These are phyloP conservation scores for Cygnus olor DNA, from an alignment of 2,797 vertebrate genomes.

Conservation along the genomic window DNA sequence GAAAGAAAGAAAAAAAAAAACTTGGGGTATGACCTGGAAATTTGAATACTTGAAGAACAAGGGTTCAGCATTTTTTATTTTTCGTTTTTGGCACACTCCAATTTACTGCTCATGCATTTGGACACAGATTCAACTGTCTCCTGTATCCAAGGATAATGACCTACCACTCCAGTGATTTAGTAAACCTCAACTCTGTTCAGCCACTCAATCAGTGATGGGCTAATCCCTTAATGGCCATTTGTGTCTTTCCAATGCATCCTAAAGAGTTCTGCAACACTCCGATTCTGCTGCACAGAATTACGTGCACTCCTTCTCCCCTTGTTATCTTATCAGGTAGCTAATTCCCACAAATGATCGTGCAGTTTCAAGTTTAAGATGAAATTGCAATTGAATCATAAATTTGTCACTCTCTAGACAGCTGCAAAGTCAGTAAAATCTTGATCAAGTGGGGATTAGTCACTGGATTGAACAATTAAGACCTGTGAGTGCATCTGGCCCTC, in stretches of 20 bases:
- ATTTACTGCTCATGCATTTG: conserved; percentile 71
- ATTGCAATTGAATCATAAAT: conserved; percentile 80
- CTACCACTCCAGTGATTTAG: conserved; percentile 77
- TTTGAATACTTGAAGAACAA: conserved; percentile 45
- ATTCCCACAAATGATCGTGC: conserved; percentile 82
- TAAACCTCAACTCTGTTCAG: conserved; percentile 61
- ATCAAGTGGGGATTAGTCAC: conserved; percentile 76
- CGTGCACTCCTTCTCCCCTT: conserved; percentile 21
- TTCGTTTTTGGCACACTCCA: conserved; percentile 57
- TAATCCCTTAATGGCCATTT: conserved; percentile 86
- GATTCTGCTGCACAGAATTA: conserved; percentile 69
- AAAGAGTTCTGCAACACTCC: conserved; percentile 69
- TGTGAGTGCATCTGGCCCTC: conserved; percentile 49
- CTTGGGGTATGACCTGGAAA: conserved; percentile 71
- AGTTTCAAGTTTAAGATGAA: conserved; percentile 71
- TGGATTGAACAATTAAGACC: conserved; percentile 71
- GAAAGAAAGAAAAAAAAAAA: conserved; percentile 21
- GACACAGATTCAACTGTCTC: conserved; percentile 68
- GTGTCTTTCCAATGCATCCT: conserved; percentile 71
- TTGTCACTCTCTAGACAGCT: conserved; percentile 77
- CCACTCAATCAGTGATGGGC: conserved; percentile 63
- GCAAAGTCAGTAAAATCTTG: conserved; percentile 77
- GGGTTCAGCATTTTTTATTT: conserved; percentile 63
- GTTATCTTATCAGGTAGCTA: conserved; percentile 83
- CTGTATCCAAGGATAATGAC: conserved; percentile 77